phyloP scores from a whole-genome alignment of 1,140 invertebrate species.

The Doryteuthis pealeii region DNA sequence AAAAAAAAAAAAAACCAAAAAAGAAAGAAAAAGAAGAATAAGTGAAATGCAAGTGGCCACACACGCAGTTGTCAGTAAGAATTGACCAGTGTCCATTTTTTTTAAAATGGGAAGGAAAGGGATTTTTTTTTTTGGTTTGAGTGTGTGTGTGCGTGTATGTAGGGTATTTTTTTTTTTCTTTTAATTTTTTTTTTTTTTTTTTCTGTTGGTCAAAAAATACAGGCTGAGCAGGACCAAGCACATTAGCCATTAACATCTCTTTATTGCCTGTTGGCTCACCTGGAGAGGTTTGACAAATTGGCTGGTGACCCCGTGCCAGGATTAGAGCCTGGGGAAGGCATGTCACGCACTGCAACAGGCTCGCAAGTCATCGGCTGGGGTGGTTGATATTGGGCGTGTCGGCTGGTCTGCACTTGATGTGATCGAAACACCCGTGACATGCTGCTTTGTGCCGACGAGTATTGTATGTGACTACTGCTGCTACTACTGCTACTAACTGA shows the following conservation, averaged over 20 bases:
- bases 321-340: not conserved
- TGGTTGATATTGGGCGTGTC: constrained; percentile 34
- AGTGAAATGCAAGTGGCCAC: not conserved
- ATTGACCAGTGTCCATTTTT: not conserved
- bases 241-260: not conserved
- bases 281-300: not conserved
- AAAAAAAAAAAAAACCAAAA: too few relatives aligned
- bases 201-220: too few relatives aligned
- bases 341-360: constrained; percentile 20
- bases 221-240: not conserved
- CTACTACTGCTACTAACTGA: constrained; percentile 22
- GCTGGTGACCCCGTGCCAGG: not conserved
- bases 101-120: not conserved
- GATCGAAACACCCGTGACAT: constrained; percentile 18
- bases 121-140: too few relatives aligned
- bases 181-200: too few relatives aligned
- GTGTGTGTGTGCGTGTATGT: too few relatives aligned
- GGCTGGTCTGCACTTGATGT: constrained; percentile 29
- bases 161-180: too few relatives aligned
- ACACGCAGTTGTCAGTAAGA: not conserved
- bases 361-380: constrained; percentile 37
- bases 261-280: not conserved
- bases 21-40: not conserved
- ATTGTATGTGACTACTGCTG: constrained; percentile 33
- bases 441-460: constrained; percentile 23